Base-by-base conservation (phyloP, 2,113 vertebrate genomes). In the Nymphicus hollandicus region DNA sequence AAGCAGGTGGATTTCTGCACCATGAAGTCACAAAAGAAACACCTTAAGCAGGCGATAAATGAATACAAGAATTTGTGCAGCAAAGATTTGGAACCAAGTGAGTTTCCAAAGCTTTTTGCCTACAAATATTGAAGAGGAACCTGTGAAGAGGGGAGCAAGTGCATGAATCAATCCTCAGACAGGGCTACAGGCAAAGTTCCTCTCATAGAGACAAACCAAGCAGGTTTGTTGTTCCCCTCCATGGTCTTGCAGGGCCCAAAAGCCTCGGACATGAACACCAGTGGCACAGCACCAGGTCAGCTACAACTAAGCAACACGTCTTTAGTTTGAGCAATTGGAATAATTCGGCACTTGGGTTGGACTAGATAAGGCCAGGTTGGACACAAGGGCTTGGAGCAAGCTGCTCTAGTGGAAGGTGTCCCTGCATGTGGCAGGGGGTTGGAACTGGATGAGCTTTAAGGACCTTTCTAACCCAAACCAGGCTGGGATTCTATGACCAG, bases 221-320 rank as follows among this genome's bases (percentile, higher is more conserved):
- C 35, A 39, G 71, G n/a, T 63, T 11, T 72, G 56, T 41, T 56
- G 44, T 35, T 58, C 37, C 17, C 18, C 72, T 24, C 25, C 33
- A 27, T 0, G 2, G 13, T 37, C n/a, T 7, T 12, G 3, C 33
- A 79, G 24, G 19, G n/a, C 13, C 81, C 2, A 1, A 37, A 16
- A 56, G 25, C 43, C 50, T 35, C 0, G 0, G 31, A 17, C 25
- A 18, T 33, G 33, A 43, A 7, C 61, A 23, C 5, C 24, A 5
- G 9, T 1, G 43, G 69, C 29, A 55, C 63, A 50, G 81, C 65
- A 73, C 27, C 46, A 44, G n/a, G 35, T 1, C 27, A 81, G 60
- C 58, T 24, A 19, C 93, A 80, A 10, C 3, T 3, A 3, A 44
- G 10, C 17, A 41, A 1, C 44, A 11, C 46, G 18, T 39, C 28